Conservation (phyloP, 2,888 invertebrate genomes). For the Lydus trimaculatus region DNA sequence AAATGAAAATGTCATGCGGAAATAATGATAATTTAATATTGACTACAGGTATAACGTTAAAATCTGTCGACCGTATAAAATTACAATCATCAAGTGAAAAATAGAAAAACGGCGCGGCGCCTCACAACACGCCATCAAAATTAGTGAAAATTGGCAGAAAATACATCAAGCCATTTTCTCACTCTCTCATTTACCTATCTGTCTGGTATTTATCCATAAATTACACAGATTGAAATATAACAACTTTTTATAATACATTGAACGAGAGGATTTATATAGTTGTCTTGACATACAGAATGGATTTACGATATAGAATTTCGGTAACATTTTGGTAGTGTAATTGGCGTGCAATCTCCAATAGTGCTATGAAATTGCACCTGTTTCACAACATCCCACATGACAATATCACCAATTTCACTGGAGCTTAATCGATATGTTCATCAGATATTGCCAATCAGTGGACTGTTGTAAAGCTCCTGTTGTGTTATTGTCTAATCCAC, state of each 20-base stretch:
- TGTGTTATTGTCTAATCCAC: constrained; percentile 3
- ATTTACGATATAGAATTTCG: not conserved
- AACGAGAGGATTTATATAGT: not conserved
- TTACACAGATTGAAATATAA: not conserved
- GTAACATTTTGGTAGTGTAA: not conserved
- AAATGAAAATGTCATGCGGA: constrained; percentile 56
- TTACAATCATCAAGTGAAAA: constrained; percentile 60
- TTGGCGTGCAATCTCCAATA: constrained; percentile 27
- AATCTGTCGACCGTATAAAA: constrained; percentile 55
- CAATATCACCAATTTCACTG: constrained; percentile 27
- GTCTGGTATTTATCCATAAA: constrained; percentile 10
- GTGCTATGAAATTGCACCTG: constrained; percentile 21
- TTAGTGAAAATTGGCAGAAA: constrained; percentile 62
- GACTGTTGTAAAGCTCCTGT: constrained; percentile 9
- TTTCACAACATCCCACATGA: constrained; percentile 16
- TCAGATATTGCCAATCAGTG: constrained; percentile 18
- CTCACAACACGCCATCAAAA: constrained; percentile 60
- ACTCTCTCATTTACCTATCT: constrained; percentile 28
- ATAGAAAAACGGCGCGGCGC: constrained; percentile 60
- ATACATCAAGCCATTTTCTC: constrained; percentile 53
- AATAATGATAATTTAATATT: constrained; percentile 57
- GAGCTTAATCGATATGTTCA: constrained; percentile 20
- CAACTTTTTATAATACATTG: not conserved
- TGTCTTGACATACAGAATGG: not conserved
- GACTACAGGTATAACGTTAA: constrained; percentile 45